A percentile compares a stretch with the other conserved stretches of the same genome.
These are phyloP conservation scores for Mugil cephalus DNA, from an alignment of 2,113 vertebrate genomes.

Conservation along the genomic window DNA sequence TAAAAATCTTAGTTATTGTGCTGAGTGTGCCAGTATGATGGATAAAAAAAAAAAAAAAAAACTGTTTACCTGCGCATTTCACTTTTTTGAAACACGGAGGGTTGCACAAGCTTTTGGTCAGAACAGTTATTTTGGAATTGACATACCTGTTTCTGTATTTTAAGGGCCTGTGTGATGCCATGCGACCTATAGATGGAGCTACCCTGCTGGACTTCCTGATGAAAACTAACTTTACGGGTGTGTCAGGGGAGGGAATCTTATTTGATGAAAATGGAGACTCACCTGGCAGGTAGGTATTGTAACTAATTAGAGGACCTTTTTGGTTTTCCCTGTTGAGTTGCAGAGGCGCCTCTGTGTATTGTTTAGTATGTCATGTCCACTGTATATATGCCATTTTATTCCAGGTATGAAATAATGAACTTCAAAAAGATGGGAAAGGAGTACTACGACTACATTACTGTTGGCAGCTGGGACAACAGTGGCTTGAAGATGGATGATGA, in stretches of 20 bases:
- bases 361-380: not conserved
- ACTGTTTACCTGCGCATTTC: not conserved
- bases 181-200: constrained; percentile 95
- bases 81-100: not conserved
- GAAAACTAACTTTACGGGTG: constrained; percentile 97
- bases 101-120: not conserved
- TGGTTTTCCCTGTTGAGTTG: not conserved
- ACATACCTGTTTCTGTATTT: constrained; percentile 31
- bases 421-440: constrained; percentile 99
- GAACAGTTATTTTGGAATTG: not conserved
- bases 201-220: constrained; percentile 95
- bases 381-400: not conserved
- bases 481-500: constrained; percentile 96
- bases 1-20: not conserved
- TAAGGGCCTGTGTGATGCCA: constrained; percentile 93
- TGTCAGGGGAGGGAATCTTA: constrained; percentile 94
- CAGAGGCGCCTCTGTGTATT: too few relatives aligned
- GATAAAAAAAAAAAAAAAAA: too few relatives aligned
- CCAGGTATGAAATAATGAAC: constrained; percentile 99
- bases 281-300: constrained; percentile 90
- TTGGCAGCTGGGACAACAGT: constrained; percentile 98
- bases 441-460: constrained; percentile 96
- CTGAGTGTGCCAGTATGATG: not conserved
- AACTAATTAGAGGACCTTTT: constrained; percentile 2
- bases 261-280: constrained; percentile 98